These are phyloP conservation scores for Apaloderma vittatum DNA, from an alignment of 2,113 vertebrate genomes.

Conservation along the genomic window DNA sequence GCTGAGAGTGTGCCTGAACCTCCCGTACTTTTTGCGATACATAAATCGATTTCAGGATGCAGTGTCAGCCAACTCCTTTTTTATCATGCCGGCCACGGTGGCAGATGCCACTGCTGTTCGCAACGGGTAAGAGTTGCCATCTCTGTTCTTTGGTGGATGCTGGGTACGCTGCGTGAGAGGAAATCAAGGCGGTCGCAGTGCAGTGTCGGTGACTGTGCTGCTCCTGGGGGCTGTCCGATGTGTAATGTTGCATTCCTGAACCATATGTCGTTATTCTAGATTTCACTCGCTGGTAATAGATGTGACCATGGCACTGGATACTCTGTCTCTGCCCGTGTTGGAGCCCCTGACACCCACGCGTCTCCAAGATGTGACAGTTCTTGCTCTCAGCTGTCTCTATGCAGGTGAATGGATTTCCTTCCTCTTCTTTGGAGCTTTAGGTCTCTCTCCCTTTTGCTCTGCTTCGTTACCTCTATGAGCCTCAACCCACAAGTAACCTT, in stretches of 20 bases:
- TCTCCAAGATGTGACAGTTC: conserved; percentile 94
- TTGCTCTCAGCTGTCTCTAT: conserved; percentile 97
- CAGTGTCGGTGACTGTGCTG: not conserved
- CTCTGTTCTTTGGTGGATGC: not conserved
- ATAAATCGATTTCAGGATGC: conserved; percentile 99
- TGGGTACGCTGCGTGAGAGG: not conserved
- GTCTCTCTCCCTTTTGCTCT: not conserved
- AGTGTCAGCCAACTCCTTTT: conserved; percentile 96
- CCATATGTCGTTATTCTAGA: conserved; percentile 52
- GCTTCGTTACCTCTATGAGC: not conserved
- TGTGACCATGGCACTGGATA: conserved; percentile 98
- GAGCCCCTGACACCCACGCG: conserved; percentile 94
- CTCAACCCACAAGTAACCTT: not conserved
- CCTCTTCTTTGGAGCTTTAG: not conserved
- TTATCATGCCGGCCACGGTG: conserved; percentile 98
- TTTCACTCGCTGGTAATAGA: conserved; percentile 98
- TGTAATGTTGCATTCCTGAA: not conserved
- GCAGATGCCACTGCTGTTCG: conserved; percentile 97
- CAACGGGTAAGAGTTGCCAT: conserved; percentile 85
- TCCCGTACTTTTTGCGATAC: conserved; percentile 97
- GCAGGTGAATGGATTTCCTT: conserved; percentile 83
- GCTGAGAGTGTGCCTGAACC: conserved; percentile 95
- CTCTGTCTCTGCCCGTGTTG: conserved; percentile 94
- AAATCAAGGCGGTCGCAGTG: not conserved
- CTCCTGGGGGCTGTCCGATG: not conserved